These are phyloP conservation scores for Drosophila ercepeae DNA, from an alignment of 1,140 invertebrate genomes.

Conservation along the genomic window DNA sequence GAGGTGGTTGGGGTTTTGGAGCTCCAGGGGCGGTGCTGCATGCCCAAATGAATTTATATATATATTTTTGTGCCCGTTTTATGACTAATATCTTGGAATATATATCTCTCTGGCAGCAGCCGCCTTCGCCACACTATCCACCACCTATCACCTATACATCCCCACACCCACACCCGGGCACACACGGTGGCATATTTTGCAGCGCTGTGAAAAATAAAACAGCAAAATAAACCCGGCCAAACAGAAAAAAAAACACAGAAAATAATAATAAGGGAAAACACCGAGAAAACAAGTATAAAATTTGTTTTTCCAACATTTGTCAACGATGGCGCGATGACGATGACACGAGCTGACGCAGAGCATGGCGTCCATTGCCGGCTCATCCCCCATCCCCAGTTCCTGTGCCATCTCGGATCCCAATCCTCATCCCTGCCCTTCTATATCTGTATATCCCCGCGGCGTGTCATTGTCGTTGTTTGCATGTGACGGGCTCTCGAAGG, in stretches of 20 bases:
- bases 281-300: slow-evolving; percentile 78
- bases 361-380: slow-evolving; percentile 29
- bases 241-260: slow-evolving; percentile 3
- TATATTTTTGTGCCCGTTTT: slow-evolving; percentile 70
- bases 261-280: slow-evolving; percentile 53
- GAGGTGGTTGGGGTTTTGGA: neutral
- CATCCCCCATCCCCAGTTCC: slow-evolving; percentile 7
- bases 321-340: slow-evolving; percentile 65
- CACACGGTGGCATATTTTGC: slow-evolving; percentile 66
- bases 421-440: slow-evolving; percentile 13
- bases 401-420: slow-evolving; percentile 1
- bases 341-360: slow-evolving; percentile 50
- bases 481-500: slow-evolving; percentile 59
- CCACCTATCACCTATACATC: slow-evolving; percentile 3
- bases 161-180: neutral
- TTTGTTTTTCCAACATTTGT: slow-evolving; percentile 83
- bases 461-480: slow-evolving; percentile 73
- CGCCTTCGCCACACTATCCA: slow-evolving; percentile 57
- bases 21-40: slow-evolving; percentile 30
- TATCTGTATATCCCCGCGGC: slow-evolving; percentile 41
- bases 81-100: slow-evolving; percentile 81
- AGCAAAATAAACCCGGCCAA: slow-evolving; percentile 73
- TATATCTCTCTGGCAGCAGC: slow-evolving; percentile 45
- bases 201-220: slow-evolving; percentile 79
- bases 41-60: slow-evolving; percentile 78